Percentiles rank a stretch among this genome's conserved stretches.
Evolutionary conservation across 2,113 vertebrate species (phyloP).

Genomic region (Leptobrachium leishanense): DNA sequence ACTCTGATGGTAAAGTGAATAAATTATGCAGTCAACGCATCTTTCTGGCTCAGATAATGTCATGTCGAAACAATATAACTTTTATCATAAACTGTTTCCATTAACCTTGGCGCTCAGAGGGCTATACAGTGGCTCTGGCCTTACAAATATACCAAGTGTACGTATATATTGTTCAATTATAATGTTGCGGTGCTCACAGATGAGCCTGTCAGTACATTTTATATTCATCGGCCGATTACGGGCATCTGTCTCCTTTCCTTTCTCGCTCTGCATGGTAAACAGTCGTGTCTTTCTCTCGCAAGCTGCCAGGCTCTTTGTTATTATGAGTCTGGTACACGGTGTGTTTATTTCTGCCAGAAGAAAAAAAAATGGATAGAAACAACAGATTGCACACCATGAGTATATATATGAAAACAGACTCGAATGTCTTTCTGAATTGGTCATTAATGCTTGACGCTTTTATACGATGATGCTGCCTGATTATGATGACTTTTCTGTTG

Average conservation of each 20-base stretch:
- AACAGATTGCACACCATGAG: conserved; percentile 1
- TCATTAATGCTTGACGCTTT: conserved; percentile 8
- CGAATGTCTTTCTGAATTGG: not conserved
- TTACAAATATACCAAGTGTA: too few relatives aligned
- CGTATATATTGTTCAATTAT: too few relatives aligned
- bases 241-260: not conserved
- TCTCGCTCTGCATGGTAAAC: not conserved
- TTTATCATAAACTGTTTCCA: too few relatives aligned
- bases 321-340: not conserved
- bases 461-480: conserved; percentile 1
- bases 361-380: not conserved
- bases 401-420: not conserved
- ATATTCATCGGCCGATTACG: too few relatives aligned
- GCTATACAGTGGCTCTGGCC: too few relatives aligned
- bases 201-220: too few relatives aligned
- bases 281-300: not conserved
- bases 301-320: conserved; percentile 5
- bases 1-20: too few relatives aligned
- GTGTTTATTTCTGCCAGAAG: conserved; percentile 10
- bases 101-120: too few relatives aligned
- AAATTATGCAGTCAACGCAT: too few relatives aligned
- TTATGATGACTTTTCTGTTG: conserved; percentile 8
- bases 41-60: too few relatives aligned
- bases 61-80: too few relatives aligned
- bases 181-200: too few relatives aligned